Evolutionary conservation across 2,888 invertebrate species (phyloP).

Genomic region (Hemaris fuciformis): DNA sequence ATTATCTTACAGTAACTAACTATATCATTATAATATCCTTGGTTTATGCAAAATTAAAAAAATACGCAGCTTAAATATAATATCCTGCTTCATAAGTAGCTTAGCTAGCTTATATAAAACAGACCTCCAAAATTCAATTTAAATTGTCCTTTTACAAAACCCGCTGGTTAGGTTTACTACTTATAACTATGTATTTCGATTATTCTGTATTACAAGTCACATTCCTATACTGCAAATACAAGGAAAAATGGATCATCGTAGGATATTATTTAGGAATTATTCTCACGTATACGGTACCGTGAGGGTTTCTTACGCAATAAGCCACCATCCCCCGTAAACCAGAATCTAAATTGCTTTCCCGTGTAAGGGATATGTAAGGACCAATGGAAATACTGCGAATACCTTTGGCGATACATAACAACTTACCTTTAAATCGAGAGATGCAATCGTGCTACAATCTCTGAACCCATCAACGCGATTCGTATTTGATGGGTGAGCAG

Average conservation of each 20-base stretch:
- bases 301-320: background rate
- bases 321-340: background rate
- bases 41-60: too few species aligned
- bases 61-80: too few species aligned
- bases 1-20: too few species aligned
- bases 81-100: too few species aligned
- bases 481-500: slow-evolving; percentile 10
- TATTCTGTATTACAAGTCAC: too few species aligned
- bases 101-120: too few species aligned
- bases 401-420: background rate
- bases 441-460: background rate
- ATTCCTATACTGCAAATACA: too few species aligned
- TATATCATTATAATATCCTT: too few species aligned
- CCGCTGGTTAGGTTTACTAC: too few species aligned
- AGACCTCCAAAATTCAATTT: too few species aligned
- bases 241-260: background rate
- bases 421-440: slow-evolving; percentile 3
- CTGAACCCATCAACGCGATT: slow-evolving; percentile 6
- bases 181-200: too few species aligned
- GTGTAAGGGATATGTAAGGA: background rate
- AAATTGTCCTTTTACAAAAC: too few species aligned
- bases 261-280: background rate
- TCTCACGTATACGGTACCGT: background rate
- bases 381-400: background rate
- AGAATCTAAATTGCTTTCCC: background rate